A percentile compares a stretch with the other conserved stretches of the same genome.
Evolutionary conservation across 2,113 vertebrate species (phyloP).

Genomic region (Bos taurus): ARS-UCD2.0 NC_037339.1:54708001-54708500

Average conservation of each 20-base stretch:
- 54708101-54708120: background rate
- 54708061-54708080: background rate
- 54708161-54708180: background rate
- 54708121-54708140: background rate
- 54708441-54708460: background rate
- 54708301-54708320: too few species aligned
- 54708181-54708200: background rate
- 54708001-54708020: background rate
- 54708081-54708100: background rate
- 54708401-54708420: too few species aligned
- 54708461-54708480: background rate
- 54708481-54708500: background rate
- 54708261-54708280: too few species aligned
- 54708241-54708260: too few species aligned
- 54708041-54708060: background rate
- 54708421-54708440: too few species aligned
- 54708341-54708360: too few species aligned
- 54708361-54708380: too few species aligned
- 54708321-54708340: too few species aligned
- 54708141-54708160: background rate
- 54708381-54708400: too few species aligned
- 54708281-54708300: too few species aligned
- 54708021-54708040: background rate
- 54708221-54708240: background rate
- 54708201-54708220: background rate